These are phyloP conservation scores for Heterohyrax brucei DNA, from an alignment of 2,797 vertebrate species.

Conservation along the genomic window DNA sequence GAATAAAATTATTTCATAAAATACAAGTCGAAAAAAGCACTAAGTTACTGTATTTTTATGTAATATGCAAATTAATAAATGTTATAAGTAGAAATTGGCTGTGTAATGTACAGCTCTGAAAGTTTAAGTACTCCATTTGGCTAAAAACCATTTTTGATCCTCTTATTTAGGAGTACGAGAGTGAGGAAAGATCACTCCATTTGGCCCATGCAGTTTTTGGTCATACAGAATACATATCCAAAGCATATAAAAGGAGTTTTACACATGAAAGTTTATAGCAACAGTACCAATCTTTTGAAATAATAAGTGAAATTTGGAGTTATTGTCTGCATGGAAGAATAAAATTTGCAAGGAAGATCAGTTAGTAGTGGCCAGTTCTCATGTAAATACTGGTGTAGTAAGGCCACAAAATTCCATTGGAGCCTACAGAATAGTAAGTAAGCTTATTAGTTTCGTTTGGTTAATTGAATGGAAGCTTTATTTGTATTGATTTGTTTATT, in stretches of 20 bases:
- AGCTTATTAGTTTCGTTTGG: neutral
- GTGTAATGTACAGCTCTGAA: neutral
- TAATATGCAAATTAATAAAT: neutral
- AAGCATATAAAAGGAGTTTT: conserved; percentile 5
- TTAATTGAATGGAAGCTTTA: conserved; percentile 25
- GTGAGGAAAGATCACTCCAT: neutral
- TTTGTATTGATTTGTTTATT: conserved; percentile 66
- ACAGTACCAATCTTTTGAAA: conserved; percentile 26
- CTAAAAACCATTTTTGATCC: neutral
- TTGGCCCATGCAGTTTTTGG: neutral
- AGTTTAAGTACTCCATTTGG: conserved; percentile 13
- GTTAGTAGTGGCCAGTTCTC: neutral
- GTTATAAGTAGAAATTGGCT: neutral
- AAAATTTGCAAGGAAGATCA: conserved; percentile 9
- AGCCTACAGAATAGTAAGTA: neutral
- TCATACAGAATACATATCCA: conserved; percentile 33
- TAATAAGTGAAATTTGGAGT: conserved; percentile 31
- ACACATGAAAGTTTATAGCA: conserved; percentile 23
- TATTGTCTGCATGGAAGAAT: neutral
- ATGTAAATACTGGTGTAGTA: conserved; percentile 28
- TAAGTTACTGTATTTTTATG: neutral
- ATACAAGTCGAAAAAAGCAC: neutral
- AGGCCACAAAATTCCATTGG: neutral
- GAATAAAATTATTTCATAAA: conserved; percentile 42
- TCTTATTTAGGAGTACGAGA: neutral